phyloP scores from a whole-genome alignment of 1,140 invertebrate species.

The Thaumatotibia leucotreta region DNA sequence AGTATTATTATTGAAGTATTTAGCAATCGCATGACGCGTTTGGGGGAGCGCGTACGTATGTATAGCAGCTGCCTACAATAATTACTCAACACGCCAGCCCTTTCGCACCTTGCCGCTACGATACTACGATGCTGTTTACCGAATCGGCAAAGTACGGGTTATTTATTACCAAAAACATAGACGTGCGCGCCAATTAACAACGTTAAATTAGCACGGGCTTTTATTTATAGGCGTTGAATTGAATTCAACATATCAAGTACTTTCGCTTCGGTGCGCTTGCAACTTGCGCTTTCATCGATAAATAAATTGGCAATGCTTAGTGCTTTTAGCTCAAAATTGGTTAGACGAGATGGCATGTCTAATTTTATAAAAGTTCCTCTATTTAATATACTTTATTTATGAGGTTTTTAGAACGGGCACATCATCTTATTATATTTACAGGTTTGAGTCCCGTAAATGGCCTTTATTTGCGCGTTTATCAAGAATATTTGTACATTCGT shows the following conservation, averaged over 20 bases:
- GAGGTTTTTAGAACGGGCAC: no score
- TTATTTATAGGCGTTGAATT: not conserved
- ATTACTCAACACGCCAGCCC: constrained; percentile 65
- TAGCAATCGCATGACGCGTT: constrained; percentile 51
- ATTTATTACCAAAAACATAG: constrained; percentile 19
- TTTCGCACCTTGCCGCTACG: constrained; percentile 65
- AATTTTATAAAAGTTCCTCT: no score
- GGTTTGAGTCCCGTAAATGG: no score
- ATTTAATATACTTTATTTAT: no score
- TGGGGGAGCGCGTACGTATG: constrained; percentile 47
- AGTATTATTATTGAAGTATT: not conserved
- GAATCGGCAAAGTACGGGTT: constrained; percentile 18
- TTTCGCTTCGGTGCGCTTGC: no score
- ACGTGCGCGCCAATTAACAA: not conserved
- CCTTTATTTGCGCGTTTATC: no score
- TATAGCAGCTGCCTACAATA: constrained; percentile 58
- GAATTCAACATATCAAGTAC: not conserved
- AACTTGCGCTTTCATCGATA: no score
- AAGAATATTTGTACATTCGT: no score
- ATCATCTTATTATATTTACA: no score
- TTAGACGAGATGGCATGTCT: no score
- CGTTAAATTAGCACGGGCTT: not conserved
- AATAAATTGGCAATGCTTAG: no score
- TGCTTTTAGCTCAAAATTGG: no score
- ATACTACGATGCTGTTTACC: constrained; percentile 26